phyloP scores from a whole-genome alignment of 2,888 invertebrate species.

The Acronicta leporina region DNA sequence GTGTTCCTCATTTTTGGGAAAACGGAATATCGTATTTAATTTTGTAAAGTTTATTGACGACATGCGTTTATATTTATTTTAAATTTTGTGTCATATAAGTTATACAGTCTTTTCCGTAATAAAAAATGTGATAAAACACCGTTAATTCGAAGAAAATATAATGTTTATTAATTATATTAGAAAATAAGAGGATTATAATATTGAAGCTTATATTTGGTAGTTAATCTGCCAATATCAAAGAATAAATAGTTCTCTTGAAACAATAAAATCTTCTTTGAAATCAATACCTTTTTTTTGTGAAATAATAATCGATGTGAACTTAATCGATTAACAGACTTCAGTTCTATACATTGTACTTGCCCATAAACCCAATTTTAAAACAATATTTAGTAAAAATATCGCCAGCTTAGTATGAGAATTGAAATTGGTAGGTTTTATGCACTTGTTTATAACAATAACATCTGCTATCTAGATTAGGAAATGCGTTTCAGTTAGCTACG shows the following conservation, averaged over 20 bases:
- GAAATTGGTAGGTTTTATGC: neutral
- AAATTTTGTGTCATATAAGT: neutral
- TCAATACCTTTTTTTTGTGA: neutral
- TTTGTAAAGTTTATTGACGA: neutral
- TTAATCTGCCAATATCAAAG: neutral
- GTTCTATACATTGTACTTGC: neutral
- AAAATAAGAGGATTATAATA: too few species aligned
- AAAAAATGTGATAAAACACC: neutral
- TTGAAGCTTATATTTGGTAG: neutral
- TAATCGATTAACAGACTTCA: neutral
- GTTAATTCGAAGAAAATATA: neutral
- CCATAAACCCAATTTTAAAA: neutral
- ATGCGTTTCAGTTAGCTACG: slow-evolving; percentile 27
- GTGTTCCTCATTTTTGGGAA: slow-evolving; percentile 1
- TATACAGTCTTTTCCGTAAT: neutral
- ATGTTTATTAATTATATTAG: too few species aligned
- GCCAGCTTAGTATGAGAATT: neutral
- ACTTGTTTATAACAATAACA: neutral
- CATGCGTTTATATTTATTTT: neutral
- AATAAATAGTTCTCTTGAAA: neutral
- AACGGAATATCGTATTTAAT: slow-evolving; percentile 34
- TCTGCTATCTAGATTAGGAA: neutral
- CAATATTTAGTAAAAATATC: neutral
- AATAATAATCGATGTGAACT: neutral
- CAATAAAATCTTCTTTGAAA: neutral